These are phyloP conservation scores for Heliconius himera DNA, from an alignment of 1,140 invertebrate species.

Conservation along the genomic window DNA sequence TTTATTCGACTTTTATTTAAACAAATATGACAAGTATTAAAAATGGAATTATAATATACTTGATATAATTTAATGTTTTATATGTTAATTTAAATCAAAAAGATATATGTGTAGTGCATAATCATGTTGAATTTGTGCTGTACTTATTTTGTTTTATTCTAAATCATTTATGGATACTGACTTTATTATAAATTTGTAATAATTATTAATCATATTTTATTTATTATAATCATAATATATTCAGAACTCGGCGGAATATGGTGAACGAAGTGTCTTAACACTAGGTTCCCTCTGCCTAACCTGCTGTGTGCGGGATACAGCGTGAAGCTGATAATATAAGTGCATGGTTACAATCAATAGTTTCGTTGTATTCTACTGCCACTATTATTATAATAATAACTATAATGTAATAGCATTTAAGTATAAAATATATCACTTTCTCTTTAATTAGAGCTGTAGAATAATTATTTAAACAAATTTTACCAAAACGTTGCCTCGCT, in stretches of 20 bases:
- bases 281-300: too few relatives aligned
- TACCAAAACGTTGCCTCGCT: conserved; percentile 80
- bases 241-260: too few relatives aligned
- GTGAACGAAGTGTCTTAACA: too few relatives aligned
- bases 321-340: neutral
- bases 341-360: conserved; percentile 5
- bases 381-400: conserved; percentile 13
- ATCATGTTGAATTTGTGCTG: neutral
- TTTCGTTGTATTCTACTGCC: conserved; percentile 17
- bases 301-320: too few relatives aligned
- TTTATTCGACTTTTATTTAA: neutral
- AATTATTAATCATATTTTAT: neutral
- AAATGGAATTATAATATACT: neutral
- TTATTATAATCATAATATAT: neutral
- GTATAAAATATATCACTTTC: conserved; percentile 41
- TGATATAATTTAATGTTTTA: neutral
- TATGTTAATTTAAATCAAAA: neutral
- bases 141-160: conserved; percentile 4
- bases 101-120: neutral
- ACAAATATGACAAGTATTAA: conserved; percentile 1
- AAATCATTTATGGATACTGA: too few relatives aligned
- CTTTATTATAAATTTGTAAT: neutral
- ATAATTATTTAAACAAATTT: conserved; percentile 74
- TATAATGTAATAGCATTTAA: conserved; percentile 18
- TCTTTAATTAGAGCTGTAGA: conserved; percentile 64